Evolutionary conservation across 2,888 invertebrate genomes (phyloP), one percentile per base, ranked within the genome.

Genomic region (Xylota sylvarum): DNA sequence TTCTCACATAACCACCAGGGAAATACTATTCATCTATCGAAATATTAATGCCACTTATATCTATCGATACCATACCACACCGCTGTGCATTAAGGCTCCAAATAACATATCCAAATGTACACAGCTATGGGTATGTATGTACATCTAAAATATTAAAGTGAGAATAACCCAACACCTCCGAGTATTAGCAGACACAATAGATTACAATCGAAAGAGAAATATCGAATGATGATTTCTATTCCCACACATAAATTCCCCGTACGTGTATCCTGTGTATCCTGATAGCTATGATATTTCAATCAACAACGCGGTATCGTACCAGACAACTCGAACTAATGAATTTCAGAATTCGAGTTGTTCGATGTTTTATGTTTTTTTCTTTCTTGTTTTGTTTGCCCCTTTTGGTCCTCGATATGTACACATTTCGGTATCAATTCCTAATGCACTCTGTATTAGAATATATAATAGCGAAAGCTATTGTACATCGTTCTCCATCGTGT

Each of bases 251-350:
- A 40, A 72, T 23, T 23, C 3, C 3, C 23, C 19, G 17, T 40
- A 12, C 5, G 40, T 43, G 14, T 30, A 46, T 27, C 74, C 19
- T 12, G 7, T 27, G 32, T 32, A 62, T 74, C 55, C 74, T 74
- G 74, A 74, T 55, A 65, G 46, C 12, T 27, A 37, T 46, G 56
- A 65, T 35, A 76, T 76, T 56, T 65, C 76, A 76, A 76, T 76
- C 76, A 65, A 23, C 46, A 37, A 6, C 23, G 19, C 17, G 50
- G 35, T 5, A 52, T 46, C 46, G 5, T 35, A 35, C 32, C 56
- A 65, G 64, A 56, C 65, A 56, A 23, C 43, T 48, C 32, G 14
- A 56, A 65, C 76, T 76, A 76, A 76, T 76, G 65, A 65, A 76
- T 76, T 76, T 48, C 56, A 23, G 55, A 14, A 56, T 5, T 27